Conservation (phyloP, 2,888 invertebrate genomes). For the Tupiocoris notatus region DNA sequence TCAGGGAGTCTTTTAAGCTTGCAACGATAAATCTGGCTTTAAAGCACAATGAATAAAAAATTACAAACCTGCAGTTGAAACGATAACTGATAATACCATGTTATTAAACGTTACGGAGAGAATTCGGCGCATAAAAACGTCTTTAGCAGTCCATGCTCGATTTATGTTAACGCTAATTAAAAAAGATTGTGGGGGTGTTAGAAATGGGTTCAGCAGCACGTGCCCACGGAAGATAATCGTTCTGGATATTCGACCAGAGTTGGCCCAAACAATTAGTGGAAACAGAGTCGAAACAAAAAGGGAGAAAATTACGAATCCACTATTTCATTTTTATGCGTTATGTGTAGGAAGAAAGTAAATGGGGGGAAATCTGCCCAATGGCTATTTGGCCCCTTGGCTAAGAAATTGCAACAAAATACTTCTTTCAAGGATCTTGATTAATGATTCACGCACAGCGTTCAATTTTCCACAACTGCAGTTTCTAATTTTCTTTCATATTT, state of each 20-base stretch:
- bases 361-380: no score
- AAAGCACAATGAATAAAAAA: slow-evolving; percentile 20
- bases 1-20: slow-evolving; percentile 8
- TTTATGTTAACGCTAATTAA: slow-evolving; percentile 32
- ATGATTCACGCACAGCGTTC: no score
- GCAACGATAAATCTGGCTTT: slow-evolving; percentile 17
- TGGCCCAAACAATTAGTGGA: not conserved
- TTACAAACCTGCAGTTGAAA: slow-evolving; percentile 11
- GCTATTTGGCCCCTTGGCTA: no score
- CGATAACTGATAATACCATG: not conserved
- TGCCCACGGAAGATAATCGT: slow-evolving; percentile 12
- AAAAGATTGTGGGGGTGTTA: slow-evolving; percentile 3
- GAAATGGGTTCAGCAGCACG: slow-evolving; percentile 11
- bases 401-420: no score
- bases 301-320: not conserved
- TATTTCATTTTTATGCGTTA: no score
- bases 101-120: slow-evolving; percentile 20
- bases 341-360: no score
- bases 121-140: slow-evolving; percentile 20
- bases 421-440: no score
- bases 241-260: slow-evolving; percentile 22
- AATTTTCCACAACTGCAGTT: no score
- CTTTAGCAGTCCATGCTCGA: slow-evolving; percentile 24
- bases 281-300: not conserved
- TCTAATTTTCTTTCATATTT: no score